A percentile compares a stretch with the other conserved stretches of the same genome.
Evolutionary conservation across 2,797 vertebrate genomes (phyloP).

Genomic region (Babyrousa celebensis): DNA sequence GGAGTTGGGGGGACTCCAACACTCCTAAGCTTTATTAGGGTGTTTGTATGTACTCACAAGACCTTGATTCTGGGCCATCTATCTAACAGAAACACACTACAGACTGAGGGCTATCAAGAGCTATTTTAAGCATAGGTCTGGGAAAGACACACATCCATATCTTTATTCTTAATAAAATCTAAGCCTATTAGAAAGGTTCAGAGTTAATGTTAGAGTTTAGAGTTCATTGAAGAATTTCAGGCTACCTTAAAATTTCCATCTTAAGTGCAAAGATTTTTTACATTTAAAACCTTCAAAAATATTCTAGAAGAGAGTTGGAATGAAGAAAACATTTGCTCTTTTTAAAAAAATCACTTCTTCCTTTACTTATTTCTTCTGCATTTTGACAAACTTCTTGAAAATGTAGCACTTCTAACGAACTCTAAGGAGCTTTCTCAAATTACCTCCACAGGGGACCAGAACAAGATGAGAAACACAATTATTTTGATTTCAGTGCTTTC

Average conservation of each 20-base stretch:
- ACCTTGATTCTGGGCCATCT: not conserved
- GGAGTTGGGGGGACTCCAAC: not conserved
- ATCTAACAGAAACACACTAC: not conserved
- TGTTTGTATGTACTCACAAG: not conserved
- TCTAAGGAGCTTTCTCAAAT: constrained; percentile 72
- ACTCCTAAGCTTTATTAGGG: not conserved
- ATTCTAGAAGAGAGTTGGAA: constrained; percentile 43
- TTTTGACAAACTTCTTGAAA: constrained; percentile 79
- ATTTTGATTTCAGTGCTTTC: constrained; percentile 82
- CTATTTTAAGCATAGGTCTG: not conserved
- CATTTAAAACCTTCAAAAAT: constrained; percentile 24
- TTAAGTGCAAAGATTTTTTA: constrained; percentile 1
- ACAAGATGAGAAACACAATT: constrained; percentile 73
- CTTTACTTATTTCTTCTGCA: constrained; percentile 55
- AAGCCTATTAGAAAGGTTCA: constrained; percentile 16
- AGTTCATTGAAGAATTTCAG: constrained; percentile 41
- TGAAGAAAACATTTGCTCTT: constrained; percentile 58
- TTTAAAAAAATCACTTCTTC: constrained; percentile 49
- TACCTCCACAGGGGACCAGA: constrained; percentile 75
- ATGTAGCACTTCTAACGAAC: constrained; percentile 72
- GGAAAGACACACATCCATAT: not conserved
- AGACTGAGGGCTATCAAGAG: not conserved
- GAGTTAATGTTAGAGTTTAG: not conserved
- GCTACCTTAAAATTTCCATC: constrained; percentile 14
- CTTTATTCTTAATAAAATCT: constrained; percentile 44